Evolutionary conservation across 2,113 vertebrate species (phyloP).

Genomic region (Promerops cafer): DNA sequence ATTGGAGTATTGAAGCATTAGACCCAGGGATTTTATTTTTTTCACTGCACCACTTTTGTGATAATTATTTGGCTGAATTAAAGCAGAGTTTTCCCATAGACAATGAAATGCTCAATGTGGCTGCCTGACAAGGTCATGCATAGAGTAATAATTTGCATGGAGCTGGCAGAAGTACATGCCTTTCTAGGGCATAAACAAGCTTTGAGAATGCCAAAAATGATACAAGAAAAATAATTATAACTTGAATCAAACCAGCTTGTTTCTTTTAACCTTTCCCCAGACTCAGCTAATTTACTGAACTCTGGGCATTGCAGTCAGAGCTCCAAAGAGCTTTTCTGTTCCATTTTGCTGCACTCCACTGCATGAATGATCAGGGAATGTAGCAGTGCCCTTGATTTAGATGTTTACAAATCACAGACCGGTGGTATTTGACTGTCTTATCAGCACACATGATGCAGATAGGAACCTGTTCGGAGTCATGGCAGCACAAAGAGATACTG

Average conservation of each 20-base stretch:
- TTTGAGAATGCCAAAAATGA: not conserved
- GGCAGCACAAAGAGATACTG: not conserved
- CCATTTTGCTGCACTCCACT: not conserved
- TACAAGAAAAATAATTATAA: conserved; percentile 33
- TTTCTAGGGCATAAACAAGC: conserved; percentile 4
- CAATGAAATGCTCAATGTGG: not conserved
- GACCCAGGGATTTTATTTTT: not conserved
- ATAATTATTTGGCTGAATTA: not conserved
- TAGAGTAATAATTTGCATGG: not conserved
- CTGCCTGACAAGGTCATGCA: conserved; percentile 31
- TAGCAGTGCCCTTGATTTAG: conserved; percentile 10
- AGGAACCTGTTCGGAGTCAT: not conserved
- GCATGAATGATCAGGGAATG: not conserved
- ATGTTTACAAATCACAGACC: conserved; percentile 34
- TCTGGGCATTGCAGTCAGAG: not conserved
- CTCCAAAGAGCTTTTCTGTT: not conserved
- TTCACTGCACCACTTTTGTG: not conserved
- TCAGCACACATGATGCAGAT: not conserved
- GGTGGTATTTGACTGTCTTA: conserved; percentile 19
- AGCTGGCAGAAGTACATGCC: not conserved
- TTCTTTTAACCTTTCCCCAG: conserved; percentile 12
- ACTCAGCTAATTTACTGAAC: conserved; percentile 28
- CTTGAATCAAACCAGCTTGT: not conserved
- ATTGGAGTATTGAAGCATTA: not conserved
- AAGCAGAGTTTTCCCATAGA: not conserved